phyloP scores from a whole-genome alignment of 2,113 vertebrate genomes.

The Ondatra zibethicus region DNA sequence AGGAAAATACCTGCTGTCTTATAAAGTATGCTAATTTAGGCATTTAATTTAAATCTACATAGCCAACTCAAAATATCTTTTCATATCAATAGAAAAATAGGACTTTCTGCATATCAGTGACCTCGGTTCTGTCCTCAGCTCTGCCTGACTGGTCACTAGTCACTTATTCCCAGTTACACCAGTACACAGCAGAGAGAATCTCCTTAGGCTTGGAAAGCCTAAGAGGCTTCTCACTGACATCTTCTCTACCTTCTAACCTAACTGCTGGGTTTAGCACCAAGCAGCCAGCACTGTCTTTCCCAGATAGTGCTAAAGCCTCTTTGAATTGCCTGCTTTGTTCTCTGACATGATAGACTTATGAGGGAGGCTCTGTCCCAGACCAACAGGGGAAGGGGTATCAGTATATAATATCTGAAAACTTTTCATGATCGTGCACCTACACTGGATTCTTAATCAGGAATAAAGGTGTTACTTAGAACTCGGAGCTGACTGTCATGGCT shows the following conservation, averaged over 20 bases:
- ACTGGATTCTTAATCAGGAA: constrained; percentile 17
- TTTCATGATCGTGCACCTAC: neutral
- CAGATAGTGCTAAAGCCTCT: neutral
- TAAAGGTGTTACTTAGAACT: constrained; percentile 28
- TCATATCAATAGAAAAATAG: constrained; percentile 3
- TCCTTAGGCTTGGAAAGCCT: neutral
- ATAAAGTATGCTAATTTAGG: constrained; percentile 28
- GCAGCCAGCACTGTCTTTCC: neutral
- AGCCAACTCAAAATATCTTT: constrained; percentile 31
- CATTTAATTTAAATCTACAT: constrained; percentile 8
- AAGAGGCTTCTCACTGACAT: neutral
- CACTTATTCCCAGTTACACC: neutral
- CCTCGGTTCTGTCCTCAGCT: neutral
- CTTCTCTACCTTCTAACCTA: constrained; percentile 23
- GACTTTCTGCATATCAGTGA: neutral
- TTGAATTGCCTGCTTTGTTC: constrained; percentile 41
- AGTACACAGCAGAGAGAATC: neutral
- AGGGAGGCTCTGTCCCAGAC: neutral
- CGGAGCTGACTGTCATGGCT: neutral
- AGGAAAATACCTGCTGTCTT: constrained; percentile 25
- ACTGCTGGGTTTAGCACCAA: constrained; percentile 1
- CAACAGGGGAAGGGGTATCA: neutral
- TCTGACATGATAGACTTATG: neutral
- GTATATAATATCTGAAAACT: neutral
- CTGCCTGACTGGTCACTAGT: neutral